These are phyloP conservation scores for Acyrthosiphon pisum DNA, from an alignment of 1,140 invertebrate species.

Conservation along the genomic window DNA sequence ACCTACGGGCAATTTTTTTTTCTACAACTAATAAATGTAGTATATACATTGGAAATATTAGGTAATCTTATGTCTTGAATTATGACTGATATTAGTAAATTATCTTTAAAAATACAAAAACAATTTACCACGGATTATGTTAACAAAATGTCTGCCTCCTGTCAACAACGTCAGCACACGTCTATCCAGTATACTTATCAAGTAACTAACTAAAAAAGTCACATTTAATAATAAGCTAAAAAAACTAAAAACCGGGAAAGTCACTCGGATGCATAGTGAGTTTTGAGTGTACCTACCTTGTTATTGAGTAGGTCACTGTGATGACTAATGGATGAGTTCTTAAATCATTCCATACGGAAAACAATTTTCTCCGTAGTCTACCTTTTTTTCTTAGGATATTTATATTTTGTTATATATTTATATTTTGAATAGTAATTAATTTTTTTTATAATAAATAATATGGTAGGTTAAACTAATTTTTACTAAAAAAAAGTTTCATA, in stretches of 20 bases:
- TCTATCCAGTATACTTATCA: neutral
- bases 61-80: neutral
- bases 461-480: no score
- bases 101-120: neutral
- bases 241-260: neutral
- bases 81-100: neutral
- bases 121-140: neutral
- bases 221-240: neutral
- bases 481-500: neutral
- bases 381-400: neutral
- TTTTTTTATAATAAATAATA: no score
- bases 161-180: no score
- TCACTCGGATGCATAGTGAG: neutral
- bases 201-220: neutral
- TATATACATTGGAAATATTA: neutral
- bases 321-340: neutral
- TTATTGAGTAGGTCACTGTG: neutral
- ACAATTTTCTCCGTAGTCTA: neutral
- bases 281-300: neutral
- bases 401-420: neutral
- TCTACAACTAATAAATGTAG: neutral
- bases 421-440: no score
- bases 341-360: neutral
- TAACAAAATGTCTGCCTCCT: neutral
- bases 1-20: neutral